A percentile compares a stretch with the other conserved stretches of the same genome.
Evolutionary conservation across 2,797 vertebrate genomes (phyloP).

Genomic region (Acanthurus leucopareius): DNA sequence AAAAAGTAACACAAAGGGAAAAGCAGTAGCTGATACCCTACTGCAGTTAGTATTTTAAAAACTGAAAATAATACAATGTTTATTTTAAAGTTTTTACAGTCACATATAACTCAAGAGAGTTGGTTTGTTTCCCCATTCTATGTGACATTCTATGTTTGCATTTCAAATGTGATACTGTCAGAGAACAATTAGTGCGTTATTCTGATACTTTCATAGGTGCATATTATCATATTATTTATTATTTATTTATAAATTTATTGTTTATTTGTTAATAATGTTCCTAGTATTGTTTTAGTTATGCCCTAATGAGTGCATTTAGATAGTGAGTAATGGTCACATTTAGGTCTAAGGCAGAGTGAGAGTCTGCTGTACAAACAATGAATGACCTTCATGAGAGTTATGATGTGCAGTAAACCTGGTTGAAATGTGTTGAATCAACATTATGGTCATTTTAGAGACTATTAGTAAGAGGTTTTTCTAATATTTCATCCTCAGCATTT

Average conservation of each 20-base stretch:
- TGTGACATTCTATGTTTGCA: background rate
- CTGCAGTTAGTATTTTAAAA: background rate
- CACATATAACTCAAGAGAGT: background rate
- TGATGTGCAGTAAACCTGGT: background rate
- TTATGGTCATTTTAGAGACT: background rate
- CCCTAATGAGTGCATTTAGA: too few species aligned
- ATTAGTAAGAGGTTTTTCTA: background rate
- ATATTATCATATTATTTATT: too few species aligned
- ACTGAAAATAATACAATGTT: background rate
- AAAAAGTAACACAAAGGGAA: background rate
- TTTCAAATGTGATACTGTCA: background rate
- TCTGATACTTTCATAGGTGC: background rate
- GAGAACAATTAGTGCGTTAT: background rate
- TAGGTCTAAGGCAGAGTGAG: background rate
- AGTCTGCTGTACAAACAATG: background rate
- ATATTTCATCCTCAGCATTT: background rate
- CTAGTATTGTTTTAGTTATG: too few species aligned
- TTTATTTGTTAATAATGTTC: too few species aligned
- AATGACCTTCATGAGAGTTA: background rate
- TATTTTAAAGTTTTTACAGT: background rate
- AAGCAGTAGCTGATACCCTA: background rate
- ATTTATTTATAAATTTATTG: too few species aligned
- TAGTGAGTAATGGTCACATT: too few species aligned
- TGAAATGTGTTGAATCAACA: background rate
- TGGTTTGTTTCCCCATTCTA: background rate